These are phyloP conservation scores for Caenorhabditis brenneri DNA, from an alignment of 1,140 invertebrate species.

Conservation along the genomic window DNA sequence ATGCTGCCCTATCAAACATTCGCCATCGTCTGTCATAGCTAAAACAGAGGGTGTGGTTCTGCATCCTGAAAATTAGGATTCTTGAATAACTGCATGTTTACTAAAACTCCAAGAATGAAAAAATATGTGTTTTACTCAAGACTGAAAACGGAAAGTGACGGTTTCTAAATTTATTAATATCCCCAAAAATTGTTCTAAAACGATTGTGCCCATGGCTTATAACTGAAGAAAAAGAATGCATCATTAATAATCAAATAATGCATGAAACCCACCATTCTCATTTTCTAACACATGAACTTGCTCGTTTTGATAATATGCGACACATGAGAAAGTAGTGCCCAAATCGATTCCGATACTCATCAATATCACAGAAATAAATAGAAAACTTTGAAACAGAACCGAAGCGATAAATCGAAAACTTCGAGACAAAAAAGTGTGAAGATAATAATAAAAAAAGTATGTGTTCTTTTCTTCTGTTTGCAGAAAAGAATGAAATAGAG, in stretches of 20 bases:
- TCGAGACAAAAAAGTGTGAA: neutral
- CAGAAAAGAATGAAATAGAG: neutral
- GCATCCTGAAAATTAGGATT: neutral
- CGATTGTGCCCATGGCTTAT: neutral
- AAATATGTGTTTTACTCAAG: no score
- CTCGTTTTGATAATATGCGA: conserved; percentile 11
- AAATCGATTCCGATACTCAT: conserved; percentile 38
- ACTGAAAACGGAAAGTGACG: no score
- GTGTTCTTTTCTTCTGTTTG: neutral
- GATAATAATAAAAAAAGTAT: neutral
- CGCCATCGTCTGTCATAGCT: neutral
- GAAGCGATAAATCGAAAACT: no score
- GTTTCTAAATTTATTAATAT: no score
- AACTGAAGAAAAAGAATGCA: neutral
- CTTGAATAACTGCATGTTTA: neutral
- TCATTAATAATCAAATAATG: neutral
- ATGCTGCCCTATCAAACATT: conserved; percentile 2
- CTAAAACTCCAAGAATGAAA: neutral
- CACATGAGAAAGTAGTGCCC: conserved; percentile 18
- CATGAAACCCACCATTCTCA: neutral
- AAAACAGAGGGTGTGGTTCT: conserved; percentile 1
- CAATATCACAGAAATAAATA: neutral
- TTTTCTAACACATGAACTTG: conserved; percentile 15
- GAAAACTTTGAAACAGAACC: neutral
- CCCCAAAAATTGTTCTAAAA: no score